phyloP scores from a whole-genome alignment of 2,888 invertebrate genomes.

The Agonopterix alstromeriana region DNA sequence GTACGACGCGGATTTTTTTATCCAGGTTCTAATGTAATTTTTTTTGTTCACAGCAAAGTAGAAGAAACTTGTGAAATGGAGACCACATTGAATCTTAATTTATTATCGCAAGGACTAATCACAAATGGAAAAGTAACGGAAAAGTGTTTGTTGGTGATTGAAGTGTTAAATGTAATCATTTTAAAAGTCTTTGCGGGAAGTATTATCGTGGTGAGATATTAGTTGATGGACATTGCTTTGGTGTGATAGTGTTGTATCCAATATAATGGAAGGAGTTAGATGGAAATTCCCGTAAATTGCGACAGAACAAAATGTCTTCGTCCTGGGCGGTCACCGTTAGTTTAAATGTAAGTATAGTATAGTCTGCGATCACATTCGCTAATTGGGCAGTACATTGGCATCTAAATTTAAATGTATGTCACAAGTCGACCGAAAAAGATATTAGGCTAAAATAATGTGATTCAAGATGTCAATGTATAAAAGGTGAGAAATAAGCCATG shows the following conservation, averaged over 20 bases:
- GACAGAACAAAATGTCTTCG: slow-evolving; percentile 44
- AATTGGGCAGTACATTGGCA: slow-evolving; percentile 36
- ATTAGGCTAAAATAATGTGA: slow-evolving; percentile 50
- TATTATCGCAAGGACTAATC: slow-evolving; percentile 71
- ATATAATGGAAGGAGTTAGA: slow-evolving; percentile 65
- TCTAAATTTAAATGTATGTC: slow-evolving; percentile 44
- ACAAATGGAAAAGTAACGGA: slow-evolving; percentile 65
- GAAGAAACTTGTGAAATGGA: slow-evolving; percentile 32
- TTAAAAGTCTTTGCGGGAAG: slow-evolving; percentile 51
- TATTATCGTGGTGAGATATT: slow-evolving; percentile 39
- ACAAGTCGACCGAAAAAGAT: slow-evolving; percentile 43
- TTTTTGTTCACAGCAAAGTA: slow-evolving; percentile 60
- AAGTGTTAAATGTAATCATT: slow-evolving; percentile 58
- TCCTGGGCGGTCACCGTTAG: slow-evolving; percentile 44
- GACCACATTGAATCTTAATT: slow-evolving; percentile 68
- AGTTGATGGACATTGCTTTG: slow-evolving; percentile 66
- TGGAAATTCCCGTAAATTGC: slow-evolving; percentile 59
- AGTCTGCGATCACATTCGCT: slow-evolving; percentile 30
- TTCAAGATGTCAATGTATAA: slow-evolving; percentile 38
- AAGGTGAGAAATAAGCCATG: slow-evolving; percentile 19
- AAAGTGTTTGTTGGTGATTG: slow-evolving; percentile 63
- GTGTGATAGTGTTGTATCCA: slow-evolving; percentile 76
- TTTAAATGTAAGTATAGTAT: slow-evolving; percentile 48
- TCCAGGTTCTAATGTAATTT: background rate
- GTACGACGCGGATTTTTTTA: background rate